Conservation (phyloP, 2,113 vertebrate species). For the Dendropsophus ebraccatus region DNA sequence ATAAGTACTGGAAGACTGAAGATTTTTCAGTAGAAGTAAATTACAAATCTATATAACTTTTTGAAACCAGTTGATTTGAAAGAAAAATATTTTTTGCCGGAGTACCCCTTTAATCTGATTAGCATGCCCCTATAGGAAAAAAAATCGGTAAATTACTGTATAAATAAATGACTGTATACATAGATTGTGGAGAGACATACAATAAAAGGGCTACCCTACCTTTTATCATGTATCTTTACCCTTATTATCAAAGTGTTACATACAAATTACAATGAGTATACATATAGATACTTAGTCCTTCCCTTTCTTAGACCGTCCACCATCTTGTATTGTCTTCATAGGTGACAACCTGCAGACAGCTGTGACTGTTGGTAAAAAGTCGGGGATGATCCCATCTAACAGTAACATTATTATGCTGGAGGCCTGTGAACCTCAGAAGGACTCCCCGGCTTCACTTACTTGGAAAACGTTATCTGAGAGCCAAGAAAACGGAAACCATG, state of each 20-base stretch:
- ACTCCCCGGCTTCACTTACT: slow-evolving; percentile 65
- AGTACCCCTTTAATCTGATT: background rate
- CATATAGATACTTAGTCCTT: background rate
- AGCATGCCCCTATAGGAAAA: background rate
- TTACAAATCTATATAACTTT: no score
- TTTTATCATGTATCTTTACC: background rate
- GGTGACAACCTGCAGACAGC: slow-evolving; percentile 78
- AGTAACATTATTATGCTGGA: slow-evolving; percentile 67
- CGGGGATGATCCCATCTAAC: slow-evolving; percentile 63
- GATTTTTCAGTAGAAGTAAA: no score
- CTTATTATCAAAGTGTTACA: no score
- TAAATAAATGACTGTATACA: no score
- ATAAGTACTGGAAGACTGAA: no score
- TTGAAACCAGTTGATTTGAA: no score
- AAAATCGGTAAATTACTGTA: background rate
- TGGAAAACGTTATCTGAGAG: slow-evolving; percentile 65
- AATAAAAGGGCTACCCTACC: background rate
- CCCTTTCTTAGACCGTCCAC: background rate
- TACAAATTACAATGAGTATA: no score
- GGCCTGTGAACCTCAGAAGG: slow-evolving; percentile 61
- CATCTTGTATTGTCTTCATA: slow-evolving; percentile 51
- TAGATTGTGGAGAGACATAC: background rate
- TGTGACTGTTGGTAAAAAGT: slow-evolving; percentile 70
- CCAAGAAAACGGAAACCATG: background rate
- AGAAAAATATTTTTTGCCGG: no score